Evolutionary conservation across 1,140 invertebrate species (phyloP).

Genomic region (Danaus plexippus): DNA sequence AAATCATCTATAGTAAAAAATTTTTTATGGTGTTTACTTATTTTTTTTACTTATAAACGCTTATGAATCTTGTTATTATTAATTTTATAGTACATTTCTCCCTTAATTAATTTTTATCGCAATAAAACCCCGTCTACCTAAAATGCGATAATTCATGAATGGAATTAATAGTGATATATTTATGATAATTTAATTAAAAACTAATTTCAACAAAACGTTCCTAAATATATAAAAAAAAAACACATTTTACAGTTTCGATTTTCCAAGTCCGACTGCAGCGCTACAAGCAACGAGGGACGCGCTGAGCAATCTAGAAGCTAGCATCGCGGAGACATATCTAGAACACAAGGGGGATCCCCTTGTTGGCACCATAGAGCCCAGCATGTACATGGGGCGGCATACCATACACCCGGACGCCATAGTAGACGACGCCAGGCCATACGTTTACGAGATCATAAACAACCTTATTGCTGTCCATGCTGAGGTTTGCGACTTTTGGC

Average conservation of each 20-base stretch:
- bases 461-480: slow-evolving; percentile 94
- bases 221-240: no score
- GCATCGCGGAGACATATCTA: slow-evolving; percentile 85
- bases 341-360: slow-evolving; percentile 94
- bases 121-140: no score
- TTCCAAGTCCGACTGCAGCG: slow-evolving; percentile 79
- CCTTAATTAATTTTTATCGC: no score
- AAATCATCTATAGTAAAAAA: no score
- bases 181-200: no score
- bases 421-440: slow-evolving; percentile 85
- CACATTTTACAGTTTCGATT: slow-evolving; percentile 72
- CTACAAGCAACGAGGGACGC: slow-evolving; percentile 73
- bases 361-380: slow-evolving; percentile 94
- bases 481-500: slow-evolving; percentile 75
- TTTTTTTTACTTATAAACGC: no score
- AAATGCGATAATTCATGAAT: no score
- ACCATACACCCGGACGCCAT: slow-evolving; percentile 86
- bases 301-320: slow-evolving; percentile 78
- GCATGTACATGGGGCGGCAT: slow-evolving; percentile 93
- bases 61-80: no score
- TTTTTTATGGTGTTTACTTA: no score
- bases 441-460: slow-evolving; percentile 93
- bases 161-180: no score
- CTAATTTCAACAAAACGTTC: no score
- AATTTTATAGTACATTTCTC: no score